These are phyloP conservation scores for Leptocoma aspasia DNA, from an alignment of 2,113 vertebrate species.

Conservation along the genomic window DNA sequence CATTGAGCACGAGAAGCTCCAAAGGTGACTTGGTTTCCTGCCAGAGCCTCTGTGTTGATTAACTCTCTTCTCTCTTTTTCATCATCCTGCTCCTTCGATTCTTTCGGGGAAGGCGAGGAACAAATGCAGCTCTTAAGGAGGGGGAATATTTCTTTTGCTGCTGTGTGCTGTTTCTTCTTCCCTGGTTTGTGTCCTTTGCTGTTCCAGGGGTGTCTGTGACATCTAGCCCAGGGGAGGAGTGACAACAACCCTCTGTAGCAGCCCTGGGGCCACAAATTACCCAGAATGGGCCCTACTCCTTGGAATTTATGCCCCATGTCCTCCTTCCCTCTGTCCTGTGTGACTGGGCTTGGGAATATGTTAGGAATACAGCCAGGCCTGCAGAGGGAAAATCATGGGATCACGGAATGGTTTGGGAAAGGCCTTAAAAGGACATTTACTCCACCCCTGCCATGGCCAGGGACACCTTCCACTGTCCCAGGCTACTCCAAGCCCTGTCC, in stretches of 20 bases:
- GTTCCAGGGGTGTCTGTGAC: neutral
- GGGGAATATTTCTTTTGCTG: neutral
- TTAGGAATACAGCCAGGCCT: neutral
- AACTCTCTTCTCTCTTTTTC: neutral
- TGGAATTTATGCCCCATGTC: rapidly evolving
- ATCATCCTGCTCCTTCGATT: neutral
- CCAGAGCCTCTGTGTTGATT: neutral
- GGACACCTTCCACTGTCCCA: neutral
- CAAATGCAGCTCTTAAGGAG: neutral
- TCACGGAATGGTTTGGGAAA: neutral
- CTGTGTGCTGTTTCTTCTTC: neutral
- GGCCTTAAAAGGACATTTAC: neutral
- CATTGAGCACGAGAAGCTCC: neutral
- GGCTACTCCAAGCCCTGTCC: neutral
- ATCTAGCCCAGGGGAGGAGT: neutral
- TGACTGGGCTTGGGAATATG: neutral
- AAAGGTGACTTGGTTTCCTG: neutral
- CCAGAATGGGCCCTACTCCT: neutral
- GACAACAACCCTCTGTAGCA: neutral
- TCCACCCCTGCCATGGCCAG: rapidly evolving
- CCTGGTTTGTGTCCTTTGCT: neutral
- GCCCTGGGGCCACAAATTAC: rapidly evolving
- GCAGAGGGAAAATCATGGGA: neutral
- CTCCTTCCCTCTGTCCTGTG: neutral
- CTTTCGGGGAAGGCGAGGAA: neutral